Evolutionary conservation across 2,888 invertebrate species (phyloP), one percentile per base, ranked within the genome.

Genomic region (Trimorus sp.): DNA sequence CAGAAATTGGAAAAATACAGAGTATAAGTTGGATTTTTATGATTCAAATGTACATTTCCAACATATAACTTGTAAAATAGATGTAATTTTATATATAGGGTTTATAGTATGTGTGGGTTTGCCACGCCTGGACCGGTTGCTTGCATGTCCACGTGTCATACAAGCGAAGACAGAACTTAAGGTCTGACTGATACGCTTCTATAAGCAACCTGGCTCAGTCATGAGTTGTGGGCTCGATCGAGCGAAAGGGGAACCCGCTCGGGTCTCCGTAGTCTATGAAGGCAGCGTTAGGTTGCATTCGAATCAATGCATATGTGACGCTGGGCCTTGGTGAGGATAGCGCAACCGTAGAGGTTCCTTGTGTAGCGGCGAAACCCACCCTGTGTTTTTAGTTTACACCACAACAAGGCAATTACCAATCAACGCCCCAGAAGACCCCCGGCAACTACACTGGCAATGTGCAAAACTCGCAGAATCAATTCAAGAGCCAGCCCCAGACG

Each of bases 301-400:
- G 70, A 88, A 83, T 86, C 76, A 88, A 84, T 87, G 87, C 88
- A 88, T 85, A 87, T 85, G 89, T 90, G 91, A 90, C 88, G 87
- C 90, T 91, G 89, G 91, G 90, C 90, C 91, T 90, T 91, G 91
- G 91, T 91, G 90, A 79, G 91, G 88, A 89, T 90, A 88, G 90
- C 90, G 90, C 91, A 90, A 89, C 91, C 91, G 91, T 91, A 88
- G 89, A 91, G 90, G 91, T 91, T 91, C 91, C 90, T 91, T 91
- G 91, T 91, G 90, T 91, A 91, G 91, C 91, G 89, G 91, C 90
- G 90, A 87, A 56, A 89, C 91, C 91, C 91, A 90, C 90, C 91
- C 91, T 91, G 84, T 91, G 86, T 89, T 91, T 91, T 83, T 90
- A 91, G 91, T 91, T 88, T 87, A 26, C 26, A 26, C 86, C 87